phyloP scores from a whole-genome alignment of 2,797 vertebrate species.

The Ctenosaura bakeri region DNA sequence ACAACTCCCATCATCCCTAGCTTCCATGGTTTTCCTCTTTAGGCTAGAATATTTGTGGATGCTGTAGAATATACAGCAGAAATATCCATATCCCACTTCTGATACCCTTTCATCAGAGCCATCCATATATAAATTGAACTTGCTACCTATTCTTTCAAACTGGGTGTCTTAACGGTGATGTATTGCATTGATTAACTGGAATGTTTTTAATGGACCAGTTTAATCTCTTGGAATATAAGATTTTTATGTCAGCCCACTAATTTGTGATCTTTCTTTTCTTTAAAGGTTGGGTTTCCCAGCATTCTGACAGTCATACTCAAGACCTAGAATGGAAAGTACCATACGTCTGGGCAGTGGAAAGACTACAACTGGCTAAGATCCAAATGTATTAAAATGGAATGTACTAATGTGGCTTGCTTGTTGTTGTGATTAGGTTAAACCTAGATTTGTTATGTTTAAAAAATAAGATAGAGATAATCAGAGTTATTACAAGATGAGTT shows the following conservation, averaged over 20 bases:
- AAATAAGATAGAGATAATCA: conserved; percentile 6
- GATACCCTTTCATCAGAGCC: neutral
- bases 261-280: conserved; percentile 41
- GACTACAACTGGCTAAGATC: conserved; percentile 69
- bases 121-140: neutral
- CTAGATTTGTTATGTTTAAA: neutral
- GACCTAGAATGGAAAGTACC: conserved; percentile 71
- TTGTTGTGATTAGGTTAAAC: conserved; percentile 19
- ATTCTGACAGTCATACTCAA: conserved; percentile 61
- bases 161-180: neutral
- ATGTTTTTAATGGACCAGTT: neutral
- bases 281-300: conserved; percentile 81
- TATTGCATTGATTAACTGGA: neutral
- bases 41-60: neutral
- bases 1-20: neutral
- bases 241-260: neutral
- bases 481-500: neutral
- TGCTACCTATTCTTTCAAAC: neutral
- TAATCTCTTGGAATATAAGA: conserved; percentile 1
- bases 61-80: neutral
- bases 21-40: neutral
- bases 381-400: conserved; percentile 68
- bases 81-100: neutral
- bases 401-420: conserved; percentile 25
- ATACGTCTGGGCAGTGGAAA: conserved; percentile 74